Base-by-base conservation (phyloP, 2,888 invertebrate species). In the Nezara viridula region DNA sequence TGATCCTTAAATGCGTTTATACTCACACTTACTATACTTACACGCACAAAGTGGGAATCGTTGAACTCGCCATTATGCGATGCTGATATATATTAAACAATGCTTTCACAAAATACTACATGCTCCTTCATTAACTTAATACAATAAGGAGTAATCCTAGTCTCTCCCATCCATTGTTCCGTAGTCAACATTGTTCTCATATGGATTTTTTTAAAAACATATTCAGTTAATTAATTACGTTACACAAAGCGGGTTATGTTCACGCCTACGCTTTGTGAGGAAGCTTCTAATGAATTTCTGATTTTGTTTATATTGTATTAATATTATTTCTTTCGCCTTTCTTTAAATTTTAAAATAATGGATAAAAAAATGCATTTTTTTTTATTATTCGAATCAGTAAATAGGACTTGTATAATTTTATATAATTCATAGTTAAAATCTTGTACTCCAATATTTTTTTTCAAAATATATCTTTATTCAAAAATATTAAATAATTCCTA, bases 51-150 rank as follows among this genome's bases (percentile, higher is more conserved):
- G 32, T 73, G 14, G 66, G 66, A 73, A 73, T 32, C 66, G 66
- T 73, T 73, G 66, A 73, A 73, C 66, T 73, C 66, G 66, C 66
- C 66, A 37, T 32, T 73, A 73, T 73, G 16, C 32, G 2, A 0
- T 1, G 37, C n/a, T 37, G 37, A 73, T 73, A 32, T 66, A 81
- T 37, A 73, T 81, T 44, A 44, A 81, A 44, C 81, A 81, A 81
- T 81, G 81, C 81, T 81, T 81, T 81, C 44, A n/a, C 81, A 81
- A n/a, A 81, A 81, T 81, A 81, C 44, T 81, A 47, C n/a, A 81
- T n/a, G 81, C 14, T 81, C n/a, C 81, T 47, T 81, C 44, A 81
- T 81, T 81, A 81, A 81, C 24, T 44, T 81, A 44, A 47, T 40
- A 81, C 81, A 81, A 81, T 81, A 81, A 81, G n/a, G 81, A 81